These are phyloP conservation scores for Holothuria glaberrima DNA, from an alignment of 35 echinoderm and acorn worm genomes.

Conservation along the genomic window DNA sequence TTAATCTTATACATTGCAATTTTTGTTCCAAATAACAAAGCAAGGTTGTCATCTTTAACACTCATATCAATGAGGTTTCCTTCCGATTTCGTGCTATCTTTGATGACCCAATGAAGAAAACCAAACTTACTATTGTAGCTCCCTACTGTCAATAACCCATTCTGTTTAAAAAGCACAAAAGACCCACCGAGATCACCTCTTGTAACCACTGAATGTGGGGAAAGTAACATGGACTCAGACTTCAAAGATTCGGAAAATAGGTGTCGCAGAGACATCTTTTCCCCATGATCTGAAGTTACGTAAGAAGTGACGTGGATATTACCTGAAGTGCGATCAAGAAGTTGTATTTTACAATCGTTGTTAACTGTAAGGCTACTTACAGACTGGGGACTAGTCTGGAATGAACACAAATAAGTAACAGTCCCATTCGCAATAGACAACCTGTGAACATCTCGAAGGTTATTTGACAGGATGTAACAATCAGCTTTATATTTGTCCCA, in stretches of 20 bases:
- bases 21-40: too few relatives aligned
- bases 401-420: conserved; percentile 2
- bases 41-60: too few relatives aligned
- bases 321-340: not conserved
- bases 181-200: not conserved
- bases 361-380: conserved; percentile 3
- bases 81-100: too few relatives aligned
- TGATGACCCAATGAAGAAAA: conserved; percentile 38
- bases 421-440: conserved; percentile 14
- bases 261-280: not conserved
- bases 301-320: not conserved
- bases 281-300: not conserved
- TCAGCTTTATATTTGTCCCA: conserved; percentile 36
- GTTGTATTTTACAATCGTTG: not conserved
- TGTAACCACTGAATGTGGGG: not conserved
- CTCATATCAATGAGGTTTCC: too few relatives aligned
- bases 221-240: not conserved
- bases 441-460: conserved; percentile 15
- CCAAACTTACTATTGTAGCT: not conserved
- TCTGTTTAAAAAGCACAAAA: conserved; percentile 12
- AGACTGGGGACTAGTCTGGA: not conserved
- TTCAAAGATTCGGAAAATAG: not conserved
- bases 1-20: too few relatives aligned
- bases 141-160: not conserved
- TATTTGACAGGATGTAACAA: conserved; percentile 11